phyloP scores from a whole-genome alignment of 2,113 vertebrate species.

The Delphinapterus leucas region DNA sequence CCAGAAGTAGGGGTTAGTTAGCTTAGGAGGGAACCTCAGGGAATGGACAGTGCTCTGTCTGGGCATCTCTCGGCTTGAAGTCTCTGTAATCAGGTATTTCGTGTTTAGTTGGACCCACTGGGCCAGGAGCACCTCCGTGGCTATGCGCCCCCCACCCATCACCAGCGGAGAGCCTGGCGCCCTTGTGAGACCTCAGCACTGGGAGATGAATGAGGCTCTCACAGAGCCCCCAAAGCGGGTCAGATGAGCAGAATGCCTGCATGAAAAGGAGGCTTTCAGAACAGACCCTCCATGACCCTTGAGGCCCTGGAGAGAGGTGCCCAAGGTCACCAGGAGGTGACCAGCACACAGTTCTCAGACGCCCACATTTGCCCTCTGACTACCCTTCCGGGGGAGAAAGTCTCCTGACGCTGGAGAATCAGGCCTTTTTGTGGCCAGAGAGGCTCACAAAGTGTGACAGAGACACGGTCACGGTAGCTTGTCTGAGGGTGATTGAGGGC shows the following conservation, averaged over 20 bases:
- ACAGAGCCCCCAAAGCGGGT: neutral
- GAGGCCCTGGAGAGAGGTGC: neutral
- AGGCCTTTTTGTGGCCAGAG: neutral
- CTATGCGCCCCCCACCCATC: neutral
- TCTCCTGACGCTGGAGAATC: neutral
- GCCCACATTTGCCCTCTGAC: constrained; percentile 37
- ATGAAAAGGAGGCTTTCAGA: constrained; percentile 67
- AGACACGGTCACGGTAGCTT: neutral
- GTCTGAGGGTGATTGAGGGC: neutral
- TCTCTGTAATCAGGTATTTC: neutral
- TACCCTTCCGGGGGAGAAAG: neutral
- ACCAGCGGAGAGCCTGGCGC: neutral
- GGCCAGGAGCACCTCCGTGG: neutral
- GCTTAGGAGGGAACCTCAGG: neutral
- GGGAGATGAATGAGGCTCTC: constrained; percentile 51
- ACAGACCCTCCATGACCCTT: neutral
- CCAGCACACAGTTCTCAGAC: neutral
- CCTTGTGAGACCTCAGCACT: neutral
- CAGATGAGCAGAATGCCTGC: neutral
- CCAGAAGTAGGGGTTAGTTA: neutral
- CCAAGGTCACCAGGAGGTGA: constrained; percentile 44
- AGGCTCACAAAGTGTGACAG: neutral
- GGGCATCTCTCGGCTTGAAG: neutral
- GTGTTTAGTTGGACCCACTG: neutral
- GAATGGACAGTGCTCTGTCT: neutral